Base-by-base conservation (phyloP, 2,888 invertebrate genomes). In the Abscondita cerata region DNA sequence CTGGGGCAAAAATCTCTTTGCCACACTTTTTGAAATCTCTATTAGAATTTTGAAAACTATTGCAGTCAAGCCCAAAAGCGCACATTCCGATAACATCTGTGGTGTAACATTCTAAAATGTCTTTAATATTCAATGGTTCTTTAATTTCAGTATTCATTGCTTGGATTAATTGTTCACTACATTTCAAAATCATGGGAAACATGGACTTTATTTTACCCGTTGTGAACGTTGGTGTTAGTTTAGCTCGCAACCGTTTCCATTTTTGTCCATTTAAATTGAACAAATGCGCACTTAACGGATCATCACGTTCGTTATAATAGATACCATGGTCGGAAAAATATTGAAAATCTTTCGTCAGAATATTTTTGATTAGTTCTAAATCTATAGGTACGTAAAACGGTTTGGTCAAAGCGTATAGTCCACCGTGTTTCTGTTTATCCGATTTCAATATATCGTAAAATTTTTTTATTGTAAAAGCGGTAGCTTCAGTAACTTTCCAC, bases 251-350 rank as follows among this genome's bases (percentile, higher is more conserved):
- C 13, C 78, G 81, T 68, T 82, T 86, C 89, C 89, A 89, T 16
- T 81, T 78, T n/a, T 81, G 77, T 0, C 84, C 86, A 38, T 78
- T 78, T 33, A 83, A 69, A 62, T 82, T 78, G 66, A 87, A 85
- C 1, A 88, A 72, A 70, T 84, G 84, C 0, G 79, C 83, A 0
- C 85, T 82, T 31, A 87, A 62, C 0, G 83, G 84, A 72, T 87
- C 86, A 1, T 82, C 80, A 2, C 81, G 75, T 38, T 85, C 85
- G 51, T 86, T 85, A 5, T 75, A 79, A 68, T 83, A 84, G 13
- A 84, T 76, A 0, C 86, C 87, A 48, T 86, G 84, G 54, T 87
- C 85, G 72, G 84, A 83, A 62, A 88, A 88, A 70, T 84, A 78
- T 4, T 77, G 78, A 64, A 86, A 88, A 67, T 87, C 86, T 64